Evolutionary conservation across 2,797 vertebrate genomes (phyloP).

Genomic region (Sparus aurata): DNA sequence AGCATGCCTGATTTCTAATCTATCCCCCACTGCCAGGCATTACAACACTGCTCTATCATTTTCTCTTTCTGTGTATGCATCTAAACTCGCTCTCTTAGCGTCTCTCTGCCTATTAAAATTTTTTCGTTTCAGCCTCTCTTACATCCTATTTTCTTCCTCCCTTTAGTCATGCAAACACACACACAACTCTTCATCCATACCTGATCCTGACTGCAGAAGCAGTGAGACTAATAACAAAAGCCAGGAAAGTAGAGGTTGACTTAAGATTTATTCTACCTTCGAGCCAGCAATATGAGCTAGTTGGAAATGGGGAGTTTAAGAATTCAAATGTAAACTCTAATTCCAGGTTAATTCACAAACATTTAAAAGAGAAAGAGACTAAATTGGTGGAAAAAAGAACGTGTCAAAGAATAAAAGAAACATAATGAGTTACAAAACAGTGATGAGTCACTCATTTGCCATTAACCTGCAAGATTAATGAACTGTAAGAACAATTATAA

Average conservation of each 20-base stretch:
- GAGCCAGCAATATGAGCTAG: conserved; percentile 13
- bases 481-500: conserved; percentile 2
- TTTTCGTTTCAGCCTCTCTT: conserved; percentile 7
- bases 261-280: conserved; percentile 17
- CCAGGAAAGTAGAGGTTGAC: conserved; percentile 65
- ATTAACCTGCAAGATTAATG: conserved; percentile 1
- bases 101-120: conserved; percentile 13
- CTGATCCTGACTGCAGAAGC: conserved; percentile 44
- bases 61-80: conserved; percentile 15
- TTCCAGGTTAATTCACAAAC: not conserved
- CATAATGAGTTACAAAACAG: conserved; percentile 7
- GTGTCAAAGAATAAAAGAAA: not conserved
- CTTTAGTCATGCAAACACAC: not conserved
- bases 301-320: not conserved
- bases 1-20: conserved; percentile 62
- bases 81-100: not conserved
- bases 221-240: conserved; percentile 56
- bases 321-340: not conserved
- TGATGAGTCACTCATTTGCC: conserved; percentile 14
- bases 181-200: conserved; percentile 34
- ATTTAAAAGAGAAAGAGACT: not conserved
- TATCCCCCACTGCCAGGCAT: conserved; percentile 28
- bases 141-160: conserved; percentile 3
- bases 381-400: not conserved
- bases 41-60: conserved; percentile 18